Conservation (phyloP, 2,888 invertebrate genomes). For the Actias luna region DNA sequence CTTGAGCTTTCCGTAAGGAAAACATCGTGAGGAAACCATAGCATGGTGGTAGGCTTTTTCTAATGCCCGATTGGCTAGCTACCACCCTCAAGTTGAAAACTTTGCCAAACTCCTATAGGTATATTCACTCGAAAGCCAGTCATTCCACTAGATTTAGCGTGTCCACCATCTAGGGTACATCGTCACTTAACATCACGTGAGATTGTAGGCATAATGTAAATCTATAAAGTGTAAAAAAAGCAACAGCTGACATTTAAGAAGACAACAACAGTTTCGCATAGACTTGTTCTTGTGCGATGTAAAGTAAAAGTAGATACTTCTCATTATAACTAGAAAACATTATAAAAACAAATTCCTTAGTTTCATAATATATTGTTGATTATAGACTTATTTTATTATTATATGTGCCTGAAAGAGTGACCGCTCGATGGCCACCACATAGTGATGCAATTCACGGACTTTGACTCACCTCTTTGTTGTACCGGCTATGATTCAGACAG, state of each 20-base stretch:
- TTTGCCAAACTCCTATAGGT: too few species aligned
- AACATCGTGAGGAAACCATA: too few species aligned
- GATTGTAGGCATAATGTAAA: too few species aligned
- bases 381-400: constrained; percentile 26
- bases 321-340: too few species aligned
- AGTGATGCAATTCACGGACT: constrained; percentile 50
- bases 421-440: constrained; percentile 28
- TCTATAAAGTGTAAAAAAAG: neutral
- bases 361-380: constrained; percentile 16
- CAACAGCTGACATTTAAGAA: neutral
- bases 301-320: neutral
- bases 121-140: too few species aligned
- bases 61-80: too few species aligned
- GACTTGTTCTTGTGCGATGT: neutral
- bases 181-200: too few species aligned
- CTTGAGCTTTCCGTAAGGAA: too few species aligned
- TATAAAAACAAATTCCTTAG: neutral
- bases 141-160: too few species aligned
- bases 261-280: neutral
- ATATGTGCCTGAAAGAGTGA: constrained; percentile 30
- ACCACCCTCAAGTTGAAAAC: too few species aligned
- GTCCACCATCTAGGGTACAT: too few species aligned
- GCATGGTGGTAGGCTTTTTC: too few species aligned
- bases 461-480: constrained; percentile 43
- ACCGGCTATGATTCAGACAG: constrained; percentile 49